Base-by-base conservation (phyloP, 2,888 invertebrate genomes). In the Autographa gamma region DNA sequence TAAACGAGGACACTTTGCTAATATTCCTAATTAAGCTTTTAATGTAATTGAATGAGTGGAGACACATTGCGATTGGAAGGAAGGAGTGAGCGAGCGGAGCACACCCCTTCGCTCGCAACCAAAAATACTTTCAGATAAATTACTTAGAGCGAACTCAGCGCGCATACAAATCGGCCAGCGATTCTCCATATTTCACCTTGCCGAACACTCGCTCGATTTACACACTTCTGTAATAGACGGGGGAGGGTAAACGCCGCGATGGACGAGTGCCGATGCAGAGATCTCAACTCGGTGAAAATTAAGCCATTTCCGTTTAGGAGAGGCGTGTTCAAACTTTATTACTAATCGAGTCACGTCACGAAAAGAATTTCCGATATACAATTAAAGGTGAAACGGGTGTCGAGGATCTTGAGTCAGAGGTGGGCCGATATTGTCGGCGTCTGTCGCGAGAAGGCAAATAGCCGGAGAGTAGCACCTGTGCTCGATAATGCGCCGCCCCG, bases 11-110 rank as follows among this genome's bases (percentile, higher is more conserved):
- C 89, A 91, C 91, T 93, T 92, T 84, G 89, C 91, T 93, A 93
- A 95, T 95, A 94, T 93, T 92, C 92, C 92, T 95, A 94, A 95
- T 95, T 95, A 93, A 93, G 93, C 93, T 94, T 93, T 95, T 94
- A 95, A 95, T 93, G 93, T 94, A 95, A 95, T 95, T 95, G 92
- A 93, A 94, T 92, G 90, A 93, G 91, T 91, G 88, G 91, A 92
- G 93, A 93, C 92, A 92, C 90, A 91, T 92, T 90, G 90, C 86
- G 88, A 90, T 90, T 90, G 87, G 88, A 90, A 90, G 87, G 86
- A 86, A 86, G 85, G 85, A 86, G 80, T 83, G 85, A 89, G 83
- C 80, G 83, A 78, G 60, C 58, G 41, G 52, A 69, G 68, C 85
- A 82, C 88, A 90, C 89, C 91, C 90, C 89, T 89, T 90, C 87